Percentiles rank a stretch among this genome's conserved stretches.
Conservation (phyloP, 2,797 vertebrate genomes). For the Sphenopsis melanotis region DNA sequence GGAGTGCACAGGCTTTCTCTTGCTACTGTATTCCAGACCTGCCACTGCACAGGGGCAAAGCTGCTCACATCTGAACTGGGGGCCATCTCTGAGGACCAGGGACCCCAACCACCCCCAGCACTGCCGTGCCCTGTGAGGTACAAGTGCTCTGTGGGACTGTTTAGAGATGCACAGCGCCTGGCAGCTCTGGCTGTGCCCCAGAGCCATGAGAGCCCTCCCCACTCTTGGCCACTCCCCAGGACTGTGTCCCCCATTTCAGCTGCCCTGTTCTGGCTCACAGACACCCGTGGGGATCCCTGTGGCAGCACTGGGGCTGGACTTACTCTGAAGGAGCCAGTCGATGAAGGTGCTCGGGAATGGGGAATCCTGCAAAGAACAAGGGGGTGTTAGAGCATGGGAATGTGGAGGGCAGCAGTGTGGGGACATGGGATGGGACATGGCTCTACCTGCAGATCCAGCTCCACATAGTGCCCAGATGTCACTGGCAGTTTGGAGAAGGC, state of each 20-base stretch:
- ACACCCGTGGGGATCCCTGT: not conserved
- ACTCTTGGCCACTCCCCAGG: not conserved
- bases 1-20: not conserved
- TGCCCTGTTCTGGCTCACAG: not conserved
- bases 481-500: not conserved
- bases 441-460: constrained; percentile 51
- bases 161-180: too few species aligned
- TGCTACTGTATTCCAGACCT: not conserved
- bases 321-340: constrained; percentile 48
- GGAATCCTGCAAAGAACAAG: constrained; percentile 1
- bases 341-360: constrained; percentile 19
- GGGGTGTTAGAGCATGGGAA: fast-evolving
- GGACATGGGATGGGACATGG: fast-evolving
- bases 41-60: not conserved
- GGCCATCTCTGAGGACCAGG: not conserved
- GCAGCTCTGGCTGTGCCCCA: not conserved
- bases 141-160: not conserved
- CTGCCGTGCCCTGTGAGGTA: fast-evolving
- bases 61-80: not conserved
- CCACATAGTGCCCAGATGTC: fast-evolving
- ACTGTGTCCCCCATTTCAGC: not conserved
- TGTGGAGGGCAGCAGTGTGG: not conserved
- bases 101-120: not conserved
- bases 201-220: not conserved
- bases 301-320: not conserved